Evolutionary conservation across 2,113 vertebrate genomes (phyloP).

Genomic region (Onychostoma macrolepis): DNA sequence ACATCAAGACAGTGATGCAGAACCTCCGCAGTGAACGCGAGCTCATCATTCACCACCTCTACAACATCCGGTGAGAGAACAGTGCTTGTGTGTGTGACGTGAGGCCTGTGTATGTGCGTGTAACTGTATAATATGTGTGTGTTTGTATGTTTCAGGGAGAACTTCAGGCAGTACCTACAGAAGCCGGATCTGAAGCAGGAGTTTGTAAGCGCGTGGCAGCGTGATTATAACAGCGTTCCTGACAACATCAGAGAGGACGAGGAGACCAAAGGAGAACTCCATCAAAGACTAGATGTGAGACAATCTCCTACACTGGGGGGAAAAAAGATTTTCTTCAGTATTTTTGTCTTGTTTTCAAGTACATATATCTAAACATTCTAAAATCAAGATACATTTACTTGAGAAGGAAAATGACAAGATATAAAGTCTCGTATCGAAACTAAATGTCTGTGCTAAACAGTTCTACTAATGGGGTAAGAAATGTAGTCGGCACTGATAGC

Average conservation of each 20-base stretch:
- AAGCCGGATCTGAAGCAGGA: conserved; percentile 88
- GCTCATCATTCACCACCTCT: conserved; percentile 74
- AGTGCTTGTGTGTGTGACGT: background rate
- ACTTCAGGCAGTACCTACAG: conserved; percentile 80
- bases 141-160: conserved; percentile 75
- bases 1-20: conserved; percentile 81
- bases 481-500: too few relatives aligned
- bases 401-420: background rate
- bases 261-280: conserved; percentile 89
- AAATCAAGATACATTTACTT: background rate
- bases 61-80: conserved; percentile 77
- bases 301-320: background rate
- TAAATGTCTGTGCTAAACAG: background rate
- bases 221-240: conserved; percentile 83
- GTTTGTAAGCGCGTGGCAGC: conserved; percentile 88
- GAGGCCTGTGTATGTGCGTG: conserved; percentile 33
- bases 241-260: conserved; percentile 86
- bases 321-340: background rate
- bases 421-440: background rate
- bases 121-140: background rate
- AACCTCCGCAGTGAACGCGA: conserved; percentile 77
- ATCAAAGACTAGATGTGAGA: conserved; percentile 88
- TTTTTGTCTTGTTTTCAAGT: background rate
- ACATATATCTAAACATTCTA: background rate
- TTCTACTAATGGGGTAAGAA: background rate